These are phyloP conservation scores for Pheosia gnoma DNA, from an alignment of 2,888 invertebrate species.

Conservation along the genomic window DNA sequence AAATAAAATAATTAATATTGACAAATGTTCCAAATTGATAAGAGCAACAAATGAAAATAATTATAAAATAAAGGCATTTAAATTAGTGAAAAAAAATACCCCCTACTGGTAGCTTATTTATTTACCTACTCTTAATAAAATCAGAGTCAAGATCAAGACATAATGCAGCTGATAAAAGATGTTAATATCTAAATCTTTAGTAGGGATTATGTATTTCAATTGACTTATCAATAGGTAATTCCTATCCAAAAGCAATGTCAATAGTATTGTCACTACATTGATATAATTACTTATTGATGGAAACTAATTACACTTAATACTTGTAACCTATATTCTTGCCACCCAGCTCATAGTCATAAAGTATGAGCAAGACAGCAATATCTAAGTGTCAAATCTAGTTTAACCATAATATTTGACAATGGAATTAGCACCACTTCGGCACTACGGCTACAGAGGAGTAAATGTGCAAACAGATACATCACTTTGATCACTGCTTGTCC, in stretches of 20 bases:
- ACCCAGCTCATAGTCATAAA: no score
- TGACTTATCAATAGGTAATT: not conserved
- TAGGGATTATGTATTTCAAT: not conserved
- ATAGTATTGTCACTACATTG: no score
- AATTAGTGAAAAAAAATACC: no score
- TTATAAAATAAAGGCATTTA: no score
- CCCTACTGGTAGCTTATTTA: not conserved
- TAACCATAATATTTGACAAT: no score
- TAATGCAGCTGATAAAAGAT: not conserved
- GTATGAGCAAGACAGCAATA: no score
- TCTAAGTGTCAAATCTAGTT: no score
- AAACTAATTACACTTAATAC: not conserved
- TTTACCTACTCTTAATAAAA: not conserved
- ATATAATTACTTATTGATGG: no score
- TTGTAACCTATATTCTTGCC: not conserved
- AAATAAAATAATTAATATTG: not conserved
- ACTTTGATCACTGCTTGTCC: constrained; percentile 52
- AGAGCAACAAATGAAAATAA: not conserved
- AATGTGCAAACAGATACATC: constrained; percentile 50
- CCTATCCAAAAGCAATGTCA: not conserved
- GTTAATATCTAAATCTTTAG: not conserved
- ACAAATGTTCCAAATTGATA: not conserved
- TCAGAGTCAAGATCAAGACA: not conserved
- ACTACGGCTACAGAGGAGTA: not conserved
- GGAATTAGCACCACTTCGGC: no score